Conservation (phyloP, 1,140 invertebrate genomes). For the Panulirus ornatus region DNA sequence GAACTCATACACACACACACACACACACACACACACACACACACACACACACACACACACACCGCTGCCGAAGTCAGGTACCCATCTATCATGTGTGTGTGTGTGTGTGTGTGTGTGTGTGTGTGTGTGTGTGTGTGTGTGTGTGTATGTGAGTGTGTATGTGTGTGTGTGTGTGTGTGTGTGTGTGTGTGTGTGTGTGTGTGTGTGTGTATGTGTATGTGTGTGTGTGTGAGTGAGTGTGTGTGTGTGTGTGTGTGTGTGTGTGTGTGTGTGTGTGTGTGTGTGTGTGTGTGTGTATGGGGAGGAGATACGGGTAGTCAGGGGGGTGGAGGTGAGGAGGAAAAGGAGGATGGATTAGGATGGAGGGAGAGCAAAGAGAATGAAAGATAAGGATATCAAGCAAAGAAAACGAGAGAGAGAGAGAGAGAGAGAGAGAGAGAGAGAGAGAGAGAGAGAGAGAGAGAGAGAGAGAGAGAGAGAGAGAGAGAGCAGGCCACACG, state of each 20-base stretch:
- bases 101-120: slow-evolving; percentile 18
- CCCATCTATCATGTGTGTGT: too few relatives aligned
- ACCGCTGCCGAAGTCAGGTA: too few relatives aligned
- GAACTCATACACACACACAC: too few relatives aligned
- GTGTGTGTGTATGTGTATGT: neutral
- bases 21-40: too few relatives aligned
- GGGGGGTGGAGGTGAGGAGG: neutral
- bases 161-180: slow-evolving; percentile 1
- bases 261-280: too few relatives aligned
- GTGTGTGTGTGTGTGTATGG: too few relatives aligned
- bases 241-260: too few relatives aligned
- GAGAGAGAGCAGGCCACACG: too few relatives aligned
- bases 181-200: slow-evolving; percentile 15
- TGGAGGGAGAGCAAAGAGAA: neutral
- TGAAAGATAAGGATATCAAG: neutral
- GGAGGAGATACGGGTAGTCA: too few relatives aligned
- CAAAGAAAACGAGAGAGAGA: neutral
- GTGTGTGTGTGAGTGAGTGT: too few relatives aligned
- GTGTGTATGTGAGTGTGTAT: too few relatives aligned
- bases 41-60: too few relatives aligned
- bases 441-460: neutral
- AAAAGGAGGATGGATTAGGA: neutral
- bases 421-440: neutral
- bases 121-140: slow-evolving; percentile 23
- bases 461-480: neutral